Base-by-base conservation (phyloP, 2,113 vertebrate genomes). In the Pungitius pungitius region DNA sequence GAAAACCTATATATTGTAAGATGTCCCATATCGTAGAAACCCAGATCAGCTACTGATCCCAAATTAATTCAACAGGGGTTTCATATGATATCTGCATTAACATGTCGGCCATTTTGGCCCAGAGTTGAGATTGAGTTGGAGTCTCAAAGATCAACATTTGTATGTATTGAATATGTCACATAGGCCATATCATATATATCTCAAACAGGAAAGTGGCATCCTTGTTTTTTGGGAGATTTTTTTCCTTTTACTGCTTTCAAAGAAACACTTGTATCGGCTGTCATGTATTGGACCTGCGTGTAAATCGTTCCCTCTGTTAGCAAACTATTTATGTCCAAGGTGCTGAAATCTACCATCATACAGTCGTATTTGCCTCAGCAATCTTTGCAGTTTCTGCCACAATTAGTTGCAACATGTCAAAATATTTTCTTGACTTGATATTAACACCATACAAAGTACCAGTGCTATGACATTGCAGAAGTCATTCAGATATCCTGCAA, bases 281-380 rank as follows among this genome's bases (percentile, higher is more conserved):
- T 52, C 24, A 30, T 20, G 26, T 24, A 33, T 52, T 61, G 30
- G 22, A 65, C 27, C 42, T 40, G 47, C 56, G 47, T 37, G 17
- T 10, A 58, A 52, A 11, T 45, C 26, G 45, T 63, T 71, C n/a
- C 14, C 42, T 52, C 37, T 42, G 24, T 37, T 9, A 51, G n/a
- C 18, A 20, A 60, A 15, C 72, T 22, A 8, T 74, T 24, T 3
- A 22, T 67, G 59, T 77, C 73, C 58, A 77, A 66, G 59, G 65
- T 60, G 43, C 65, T 73, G 62, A 65, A 77, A 65, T 60, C 26
- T 14, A 47, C 42, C 11, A 26, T 57, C 43, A 81, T 59, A 55
- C 12, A 33, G 15, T 58, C 6, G 35, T n/a, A 47, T 52, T 61
- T 58, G 20, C 52, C 45, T 62, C 15, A 13, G 14, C 24, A 15